Base-by-base conservation (phyloP, 2,888 invertebrate genomes). In the Cephus nigrinus region DNA sequence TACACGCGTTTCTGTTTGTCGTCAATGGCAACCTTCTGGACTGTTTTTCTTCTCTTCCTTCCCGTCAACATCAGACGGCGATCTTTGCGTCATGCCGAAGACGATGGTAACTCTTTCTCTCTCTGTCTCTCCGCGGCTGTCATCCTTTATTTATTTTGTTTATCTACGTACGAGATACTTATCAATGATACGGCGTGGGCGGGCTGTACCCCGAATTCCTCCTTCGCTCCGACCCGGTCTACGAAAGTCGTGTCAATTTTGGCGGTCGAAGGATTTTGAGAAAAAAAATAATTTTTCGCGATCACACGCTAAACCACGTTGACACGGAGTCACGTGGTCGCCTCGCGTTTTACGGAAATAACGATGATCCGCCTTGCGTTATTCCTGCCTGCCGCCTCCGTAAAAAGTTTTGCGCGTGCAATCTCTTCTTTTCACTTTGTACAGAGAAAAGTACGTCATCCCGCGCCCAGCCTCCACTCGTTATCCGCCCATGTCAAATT, bases 331-430 rank as follows among this genome's bases (percentile, higher is more conserved):
- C 76, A 68, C 68, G 80, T 79, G 76, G 77, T 71, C 79, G 77
- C 74, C 40, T 40, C 40, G 30, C 32, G 69, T 71, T 81, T 83
- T 85, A 69, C 83, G 79, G 82, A 85, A 86, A 86, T 85, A 85
- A 86, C 85, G 83, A 86, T 87, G 84, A 86, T 85, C 81, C 82
- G 76, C 73, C 77, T 40, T 69, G 71, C 72, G 30, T 78, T 84
- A 84, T 84, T 84, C 83, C 80, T 81, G 82, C 79, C 74, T 76
- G 76, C 80, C 81, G 83, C 80, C 82, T 76, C 77, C 82, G 80
- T 69, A 30, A 32, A 30, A 32, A 15, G 2, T 34, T 5, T 73
- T 34, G 73, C 34, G 73, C 35, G 34, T 34, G 73, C 35, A n/a
- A 23, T 73, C 4, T 34, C 34, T 32, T 73, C 34, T 73, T 73